Percentiles rank a stretch among this genome's conserved stretches.
phyloP scores from a whole-genome alignment of 2,113 vertebrate species.

The Stercorarius parasiticus region DNA sequence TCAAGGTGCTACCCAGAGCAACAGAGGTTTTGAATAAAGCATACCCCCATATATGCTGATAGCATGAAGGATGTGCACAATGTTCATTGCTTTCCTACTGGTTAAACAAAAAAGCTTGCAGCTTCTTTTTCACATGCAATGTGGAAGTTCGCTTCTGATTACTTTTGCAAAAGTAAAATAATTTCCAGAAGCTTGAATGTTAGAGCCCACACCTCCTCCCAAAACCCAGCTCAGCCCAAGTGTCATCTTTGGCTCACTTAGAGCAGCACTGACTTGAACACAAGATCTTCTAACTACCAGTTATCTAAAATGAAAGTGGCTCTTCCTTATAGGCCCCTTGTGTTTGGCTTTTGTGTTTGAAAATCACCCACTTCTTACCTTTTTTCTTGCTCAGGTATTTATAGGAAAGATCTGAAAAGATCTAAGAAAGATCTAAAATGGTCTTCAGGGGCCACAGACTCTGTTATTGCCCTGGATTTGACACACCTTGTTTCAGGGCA shows the following conservation, averaged over 20 bases:
- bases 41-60: rapidly evolving
- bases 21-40: not conserved
- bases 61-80: not conserved
- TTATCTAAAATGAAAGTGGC: not conserved
- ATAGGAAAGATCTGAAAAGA: not conserved
- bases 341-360: not conserved
- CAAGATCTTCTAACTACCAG: not conserved
- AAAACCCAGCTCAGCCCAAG: not conserved
- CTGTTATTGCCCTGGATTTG: not conserved
- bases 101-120: not conserved
- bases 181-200: not conserved
- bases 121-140: not conserved
- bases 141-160: not conserved
- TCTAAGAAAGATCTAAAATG: not conserved
- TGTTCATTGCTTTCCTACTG: not conserved
- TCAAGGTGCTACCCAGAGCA: not conserved
- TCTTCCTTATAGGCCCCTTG: not conserved
- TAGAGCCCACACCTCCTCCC: not conserved
- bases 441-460: not conserved
- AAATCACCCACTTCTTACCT: not conserved
- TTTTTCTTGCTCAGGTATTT: not conserved
- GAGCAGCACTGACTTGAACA: not conserved
- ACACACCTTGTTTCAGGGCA: not conserved
- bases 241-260: not conserved
- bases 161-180: not conserved